Evolutionary conservation across 2,113 vertebrate species (phyloP), one percentile per base, ranked within the genome.

Genomic region (Erpornis zantholeuca): DNA sequence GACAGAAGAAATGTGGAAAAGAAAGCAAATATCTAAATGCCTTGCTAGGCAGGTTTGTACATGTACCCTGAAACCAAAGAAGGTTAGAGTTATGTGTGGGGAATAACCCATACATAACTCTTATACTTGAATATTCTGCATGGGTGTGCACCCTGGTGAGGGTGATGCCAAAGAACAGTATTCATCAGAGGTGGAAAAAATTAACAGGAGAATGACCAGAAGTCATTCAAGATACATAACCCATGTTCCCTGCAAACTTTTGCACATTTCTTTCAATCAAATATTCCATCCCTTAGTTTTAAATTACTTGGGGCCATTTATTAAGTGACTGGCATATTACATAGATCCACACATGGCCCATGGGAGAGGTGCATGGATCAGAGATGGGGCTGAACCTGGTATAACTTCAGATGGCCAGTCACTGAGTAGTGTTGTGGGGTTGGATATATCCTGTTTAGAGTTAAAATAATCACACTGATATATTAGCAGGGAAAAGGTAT

Each of bases 51-150:
- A 45, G 7, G 12, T 83, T 83, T 88, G 16, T 17, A 57, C 7
- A 49, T 11, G 7, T 5, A 42, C 5, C 17, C 17, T 24, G 33
- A 80, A 88, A 83, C 2, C 15, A 65, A 19, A 76, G 35, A 61
- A 88, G 19, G 1, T 60, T 64, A 40, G 15, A 35, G 8, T 8
- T 53, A 40, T 27, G 2, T 35, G 17, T 0, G 0, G 19, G 7
- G 2, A 56, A 56, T 40, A 60, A 81, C 4, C 3, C 14, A 6
- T n/a, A 49, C 0, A 33, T 13, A 57, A 65, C 69, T 65, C 50
- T 56, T 33, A 12, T n/a, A n/a, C 4, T n/a, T 29, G 15, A 68
- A 35, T 44, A 77, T 60, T 81, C 50, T 33, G 10, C 18, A 19
- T 50, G 10, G 11, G 4, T 80, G 10, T 44, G 22, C 7, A 16